Conservation (phyloP, 2,797 vertebrate genomes). For the Acestrorhynchus altus region DNA sequence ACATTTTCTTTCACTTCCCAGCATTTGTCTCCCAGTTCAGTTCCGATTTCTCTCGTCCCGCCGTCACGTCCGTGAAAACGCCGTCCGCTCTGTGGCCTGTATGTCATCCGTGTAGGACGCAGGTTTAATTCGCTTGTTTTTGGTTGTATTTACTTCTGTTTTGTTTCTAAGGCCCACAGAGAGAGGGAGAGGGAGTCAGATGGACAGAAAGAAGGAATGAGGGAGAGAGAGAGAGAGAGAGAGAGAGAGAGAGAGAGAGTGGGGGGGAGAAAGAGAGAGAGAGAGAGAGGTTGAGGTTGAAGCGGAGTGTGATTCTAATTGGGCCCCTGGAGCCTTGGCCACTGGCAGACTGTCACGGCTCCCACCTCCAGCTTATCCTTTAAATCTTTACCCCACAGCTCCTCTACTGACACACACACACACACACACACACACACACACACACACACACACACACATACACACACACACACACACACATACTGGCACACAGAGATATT, state of each 20-base stretch:
- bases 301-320: slow-evolving; percentile 34
- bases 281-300: slow-evolving; percentile 11
- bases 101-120: too few relatives aligned
- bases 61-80: too few relatives aligned
- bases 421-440: not conserved
- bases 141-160: too few relatives aligned
- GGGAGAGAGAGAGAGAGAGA: not conserved
- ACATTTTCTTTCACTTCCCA: not conserved
- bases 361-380: slow-evolving; percentile 45
- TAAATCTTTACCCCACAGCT: slow-evolving; percentile 49
- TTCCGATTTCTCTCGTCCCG: too few relatives aligned
- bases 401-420: too few relatives aligned
- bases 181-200: not conserved
- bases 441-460: slow-evolving; percentile 18
- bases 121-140: too few relatives aligned
- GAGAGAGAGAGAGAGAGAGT: not conserved
- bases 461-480: slow-evolving; percentile 7
- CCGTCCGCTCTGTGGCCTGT: too few relatives aligned
- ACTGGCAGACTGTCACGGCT: slow-evolving; percentile 34
- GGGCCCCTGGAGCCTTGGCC: slow-evolving; percentile 31
- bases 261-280: not conserved
- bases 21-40: not conserved
- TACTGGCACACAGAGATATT: too few relatives aligned
- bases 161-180: too few relatives aligned
- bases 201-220: not conserved